A percentile compares a stretch with the other conserved stretches of the same genome.
Conservation (phyloP, 2,888 invertebrate genomes). For the Teinopalpus imperialis region DNA sequence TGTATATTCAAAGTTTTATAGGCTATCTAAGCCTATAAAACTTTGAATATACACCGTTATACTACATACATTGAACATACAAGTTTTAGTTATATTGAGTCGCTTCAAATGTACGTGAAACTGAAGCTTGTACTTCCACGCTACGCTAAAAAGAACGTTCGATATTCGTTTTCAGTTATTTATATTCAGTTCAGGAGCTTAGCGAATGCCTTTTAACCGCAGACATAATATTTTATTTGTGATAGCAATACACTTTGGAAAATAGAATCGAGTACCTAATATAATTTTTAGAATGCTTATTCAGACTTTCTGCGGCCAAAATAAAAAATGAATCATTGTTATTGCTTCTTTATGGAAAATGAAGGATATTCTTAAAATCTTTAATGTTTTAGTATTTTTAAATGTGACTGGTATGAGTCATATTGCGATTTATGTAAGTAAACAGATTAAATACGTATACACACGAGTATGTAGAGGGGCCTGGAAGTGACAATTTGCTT, state of each 20-base stretch:
- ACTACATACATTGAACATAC: too few species aligned
- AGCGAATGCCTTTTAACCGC: slow-evolving; percentile 25
- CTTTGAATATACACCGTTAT: too few species aligned
- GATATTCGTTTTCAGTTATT: slow-evolving; percentile 27
- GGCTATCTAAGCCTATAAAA: too few species aligned
- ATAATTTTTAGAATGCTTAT: slow-evolving; percentile 18
- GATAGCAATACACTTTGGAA: slow-evolving; percentile 33
- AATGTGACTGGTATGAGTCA: too few species aligned
- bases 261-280: slow-evolving; percentile 30
- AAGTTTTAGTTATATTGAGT: slow-evolving; percentile 27
- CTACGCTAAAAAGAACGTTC: slow-evolving; percentile 12
- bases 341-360: slow-evolving; percentile 13
- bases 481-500: too few species aligned
- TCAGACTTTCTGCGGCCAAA: slow-evolving; percentile 11
- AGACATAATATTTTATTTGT: slow-evolving; percentile 31
- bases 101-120: slow-evolving; percentile 17
- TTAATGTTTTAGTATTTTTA: neutral
- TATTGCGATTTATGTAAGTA: too few species aligned
- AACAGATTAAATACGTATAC: too few species aligned
- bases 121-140: neutral
- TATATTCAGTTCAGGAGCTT: slow-evolving; percentile 29
- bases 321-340: slow-evolving; percentile 15
- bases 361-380: slow-evolving; percentile 4
- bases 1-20: too few species aligned
- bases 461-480: too few species aligned